Evolutionary conservation across 2,888 invertebrate genomes (phyloP), one percentile per base, ranked within the genome.

Genomic region (Drosophila phalerata): DNA sequence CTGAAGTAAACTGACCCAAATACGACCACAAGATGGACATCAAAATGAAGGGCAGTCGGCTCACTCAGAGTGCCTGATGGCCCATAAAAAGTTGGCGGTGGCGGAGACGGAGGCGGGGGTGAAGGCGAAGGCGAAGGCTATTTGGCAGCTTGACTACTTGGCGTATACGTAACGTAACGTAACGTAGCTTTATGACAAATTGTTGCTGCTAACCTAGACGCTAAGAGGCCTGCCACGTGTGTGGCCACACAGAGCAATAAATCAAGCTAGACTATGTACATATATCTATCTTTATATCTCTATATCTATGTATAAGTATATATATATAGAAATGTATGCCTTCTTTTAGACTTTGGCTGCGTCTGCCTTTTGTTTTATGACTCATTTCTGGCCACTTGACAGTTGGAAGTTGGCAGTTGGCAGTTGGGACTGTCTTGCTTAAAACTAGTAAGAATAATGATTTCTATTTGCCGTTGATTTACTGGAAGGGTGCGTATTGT

Each of bases 401-500:
- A 57, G 57, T 40, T 73, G 70, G 40, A 62, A 34, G 40, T 11
- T 42, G 40, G 49, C 40, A 42, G 49, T 60, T 37, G 51, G 51
- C 34, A 55, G 49, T 60, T 65, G 49, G 37, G 32, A 51, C 60
- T 37, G n/a, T 55, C 40, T 28, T 40, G 48, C 69, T 74, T 73
- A 70, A 51, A 60, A 58, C 77, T 60, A 22, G 22, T 22, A 73
- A 65, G 58, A 45, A 17, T 51, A 60, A 55, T 32, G n/a, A 22
- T 48, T 55, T 19, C 43, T 47, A n/a, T 49, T 37, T 52, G 48
- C 28, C 45, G 32, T 51, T 43, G 53, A 64, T 55, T 71, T 85
- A 92, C 79, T 92, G 90, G 71, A 92, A 91, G 71, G 91, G 85
- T 69, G 90, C 90, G 63, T 91, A 91, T 69, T 91, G 90, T 62